Evolutionary conservation across 2,797 vertebrate species (phyloP).

Genomic region (Synanceia verrucosa): DNA sequence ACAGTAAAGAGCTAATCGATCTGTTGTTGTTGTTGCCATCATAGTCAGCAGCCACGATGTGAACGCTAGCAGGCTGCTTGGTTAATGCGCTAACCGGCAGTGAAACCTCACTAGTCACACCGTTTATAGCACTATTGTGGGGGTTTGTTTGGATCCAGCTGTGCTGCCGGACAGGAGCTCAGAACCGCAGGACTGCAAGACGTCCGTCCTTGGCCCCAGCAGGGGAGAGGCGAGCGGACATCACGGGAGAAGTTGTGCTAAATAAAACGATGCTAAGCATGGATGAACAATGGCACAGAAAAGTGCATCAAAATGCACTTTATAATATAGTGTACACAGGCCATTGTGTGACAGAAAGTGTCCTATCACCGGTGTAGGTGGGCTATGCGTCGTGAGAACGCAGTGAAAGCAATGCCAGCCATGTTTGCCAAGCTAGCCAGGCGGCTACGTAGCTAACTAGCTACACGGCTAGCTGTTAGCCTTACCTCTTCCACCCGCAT

Average conservation of each 20-base stretch:
- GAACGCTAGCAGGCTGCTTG: neutral
- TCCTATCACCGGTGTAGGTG: neutral
- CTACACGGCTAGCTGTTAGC: too few species aligned
- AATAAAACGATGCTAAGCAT: conserved; percentile 2
- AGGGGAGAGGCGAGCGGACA: conserved; percentile 58
- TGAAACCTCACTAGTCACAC: neutral
- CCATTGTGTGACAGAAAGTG: accelerated
- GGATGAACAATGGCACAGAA: neutral
- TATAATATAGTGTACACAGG: accelerated
- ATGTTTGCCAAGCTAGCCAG: too few species aligned
- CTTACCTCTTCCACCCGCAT: conserved; percentile 90
- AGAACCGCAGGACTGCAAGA: conserved; percentile 24
- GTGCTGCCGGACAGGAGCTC: neutral
- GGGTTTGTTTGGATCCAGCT: neutral
- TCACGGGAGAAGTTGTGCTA: conserved; percentile 60
- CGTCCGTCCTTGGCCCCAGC: conserved; percentile 69
- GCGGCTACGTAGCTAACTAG: conserved; percentile 31
- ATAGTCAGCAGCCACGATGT: neutral
- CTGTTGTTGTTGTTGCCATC: neutral
- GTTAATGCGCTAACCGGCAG: neutral
- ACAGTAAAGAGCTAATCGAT: neutral
- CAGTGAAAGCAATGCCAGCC: conserved; percentile 22
- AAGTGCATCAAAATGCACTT: neutral
- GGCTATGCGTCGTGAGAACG: conserved; percentile 27
- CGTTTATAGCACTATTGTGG: neutral